These are phyloP conservation scores for Drosophila macrospina DNA, from an alignment of 2,888 invertebrate species.

Conservation along the genomic window DNA sequence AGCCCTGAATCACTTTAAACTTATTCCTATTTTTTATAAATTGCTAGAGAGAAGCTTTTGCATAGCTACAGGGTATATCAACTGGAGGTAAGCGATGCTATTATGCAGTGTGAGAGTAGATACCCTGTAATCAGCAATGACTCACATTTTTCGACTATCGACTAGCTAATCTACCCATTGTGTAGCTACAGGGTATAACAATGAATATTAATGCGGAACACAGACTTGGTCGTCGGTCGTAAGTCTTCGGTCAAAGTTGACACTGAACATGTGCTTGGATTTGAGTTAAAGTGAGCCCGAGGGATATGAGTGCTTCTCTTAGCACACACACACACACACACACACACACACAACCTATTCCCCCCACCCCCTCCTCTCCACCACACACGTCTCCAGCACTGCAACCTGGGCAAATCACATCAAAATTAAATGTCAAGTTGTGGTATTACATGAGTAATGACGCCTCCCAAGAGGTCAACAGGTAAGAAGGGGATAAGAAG, in stretches of 20 bases:
- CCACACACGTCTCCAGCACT: too few relatives aligned
- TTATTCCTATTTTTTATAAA: too few relatives aligned
- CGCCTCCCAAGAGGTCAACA: background rate
- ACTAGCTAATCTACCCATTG: background rate
- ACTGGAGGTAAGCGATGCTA: too few relatives aligned
- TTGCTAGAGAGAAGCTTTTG: too few relatives aligned
- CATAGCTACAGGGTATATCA: too few relatives aligned
- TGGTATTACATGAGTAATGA: background rate
- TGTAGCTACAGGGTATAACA: background rate
- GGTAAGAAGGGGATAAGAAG: background rate
- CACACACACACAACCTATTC: too few relatives aligned
- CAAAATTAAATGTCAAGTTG: slow-evolving; percentile 5
- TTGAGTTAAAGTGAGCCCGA: background rate
- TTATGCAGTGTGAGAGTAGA: too few relatives aligned
- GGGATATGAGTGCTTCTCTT: background rate
- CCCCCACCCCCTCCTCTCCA: background rate
- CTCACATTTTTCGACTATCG: too few relatives aligned
- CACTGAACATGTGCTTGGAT: background rate
- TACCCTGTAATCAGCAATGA: too few relatives aligned
- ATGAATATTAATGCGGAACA: slow-evolving; percentile 4
- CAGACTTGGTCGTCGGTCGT: background rate
- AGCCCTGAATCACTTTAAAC: too few relatives aligned
- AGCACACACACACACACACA: too few relatives aligned
- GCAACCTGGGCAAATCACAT: too few relatives aligned
- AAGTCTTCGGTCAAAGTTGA: slow-evolving; percentile 1